Base-by-base conservation (phyloP, 2,113 vertebrate species). In the Lagopus muta region DNA sequence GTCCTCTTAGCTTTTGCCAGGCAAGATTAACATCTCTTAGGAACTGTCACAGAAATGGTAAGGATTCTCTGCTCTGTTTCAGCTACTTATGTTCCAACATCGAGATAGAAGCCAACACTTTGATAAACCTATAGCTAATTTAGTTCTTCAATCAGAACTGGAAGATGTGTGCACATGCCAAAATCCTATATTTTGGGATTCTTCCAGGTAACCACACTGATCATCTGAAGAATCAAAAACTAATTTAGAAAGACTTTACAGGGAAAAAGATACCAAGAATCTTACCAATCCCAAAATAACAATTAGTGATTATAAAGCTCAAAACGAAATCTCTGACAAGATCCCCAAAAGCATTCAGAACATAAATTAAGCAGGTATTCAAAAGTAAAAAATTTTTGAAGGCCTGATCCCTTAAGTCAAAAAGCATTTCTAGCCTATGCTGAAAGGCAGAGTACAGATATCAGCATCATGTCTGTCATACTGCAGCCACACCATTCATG, bases 1-100 rank as follows among this genome's bases (percentile, higher is more conserved):
- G 6, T 57, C 48, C 11, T 82, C 86, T 96, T 89, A 94, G 48
- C 71, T 93, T 85, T 89, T 66, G 54, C 91, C 87, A 89, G 90
- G 67, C 58, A 50, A 58, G 81, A 92, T 34, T 3, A 61, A 91
- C 40, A 43, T 72, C 73, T 87, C 48, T 58, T 87, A 80, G 19
- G 81, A 94, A 70, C 42, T 38, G 30, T 40, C 54, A 54, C 36
- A 86, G 65, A 75, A 89, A 54, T 71, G 58, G 55, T 36, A 82
- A 82, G 19, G 13, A 43, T 69, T 83, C 7, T 73, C 27, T 72
- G 54, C 19, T 76, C 27, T 84, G 10, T 47, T 82, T 67, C 67
- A 76, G 47, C 13, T 20, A 77, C 55, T 22, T 24, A 13, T 13
- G 30, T 58, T 80, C 21, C 42, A 89, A 43, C 40, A n/a, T 34